Percentiles rank a stretch among this genome's conserved stretches.
These are phyloP conservation scores for Axis porcinus DNA, from an alignment of 2,113 vertebrate species.

Conservation along the genomic window DNA sequence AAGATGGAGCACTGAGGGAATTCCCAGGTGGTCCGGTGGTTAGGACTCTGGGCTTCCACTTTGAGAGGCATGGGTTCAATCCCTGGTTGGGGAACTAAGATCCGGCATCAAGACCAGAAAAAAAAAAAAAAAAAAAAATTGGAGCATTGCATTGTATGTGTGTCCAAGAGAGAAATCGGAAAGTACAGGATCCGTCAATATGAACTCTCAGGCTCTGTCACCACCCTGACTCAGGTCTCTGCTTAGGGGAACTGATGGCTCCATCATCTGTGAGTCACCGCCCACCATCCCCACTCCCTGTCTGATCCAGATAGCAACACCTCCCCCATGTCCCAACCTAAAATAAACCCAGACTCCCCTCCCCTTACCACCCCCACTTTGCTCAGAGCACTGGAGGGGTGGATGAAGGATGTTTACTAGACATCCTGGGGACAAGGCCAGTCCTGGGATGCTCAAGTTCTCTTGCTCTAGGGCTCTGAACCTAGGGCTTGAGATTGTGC, in stretches of 20 bases:
- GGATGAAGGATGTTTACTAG: not conserved
- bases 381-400: not conserved
- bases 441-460: not conserved
- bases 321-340: not conserved
- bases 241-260: constrained; percentile 17
- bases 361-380: not conserved
- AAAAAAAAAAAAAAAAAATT: not conserved
- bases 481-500: not conserved
- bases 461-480: not conserved
- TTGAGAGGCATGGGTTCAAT: not conserved
- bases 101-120: not conserved
- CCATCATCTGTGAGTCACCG: constrained; percentile 65
- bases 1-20: not conserved
- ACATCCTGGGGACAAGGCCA: not conserved
- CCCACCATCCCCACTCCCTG: not conserved
- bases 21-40: not conserved
- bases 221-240: constrained; percentile 61
- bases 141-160: not conserved
- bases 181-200: not conserved
- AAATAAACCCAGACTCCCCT: constrained; percentile 47
- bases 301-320: constrained; percentile 50
- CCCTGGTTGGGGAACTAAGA: not conserved
- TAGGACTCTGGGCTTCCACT: not conserved
- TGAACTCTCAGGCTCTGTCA: not conserved
- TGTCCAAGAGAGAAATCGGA: not conserved